phyloP scores from a whole-genome alignment of 2,888 invertebrate species.

The Onthophagus sagittarius region DNA sequence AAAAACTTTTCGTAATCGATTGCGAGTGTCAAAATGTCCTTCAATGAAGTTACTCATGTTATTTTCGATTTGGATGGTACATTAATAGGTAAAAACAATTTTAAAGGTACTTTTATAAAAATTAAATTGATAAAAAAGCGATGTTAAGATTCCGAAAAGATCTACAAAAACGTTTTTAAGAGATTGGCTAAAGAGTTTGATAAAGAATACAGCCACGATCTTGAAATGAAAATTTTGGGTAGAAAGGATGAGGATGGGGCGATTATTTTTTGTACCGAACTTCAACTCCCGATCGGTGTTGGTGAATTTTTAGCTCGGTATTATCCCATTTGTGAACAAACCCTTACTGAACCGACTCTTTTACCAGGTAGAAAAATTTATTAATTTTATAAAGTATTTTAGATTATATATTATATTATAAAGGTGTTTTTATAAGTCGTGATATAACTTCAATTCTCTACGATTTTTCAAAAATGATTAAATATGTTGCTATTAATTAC shows the following conservation, averaged over 20 bases:
- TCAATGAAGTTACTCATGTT: constrained; percentile 61
- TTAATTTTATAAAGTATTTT: too few relatives aligned
- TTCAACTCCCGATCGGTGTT: constrained; percentile 64
- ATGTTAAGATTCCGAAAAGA: constrained; percentile 70
- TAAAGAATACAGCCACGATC: constrained; percentile 72
- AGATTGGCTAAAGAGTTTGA: constrained; percentile 68
- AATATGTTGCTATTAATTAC: too few relatives aligned
- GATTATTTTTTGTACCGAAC: constrained; percentile 62
- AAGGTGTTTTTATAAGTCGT: too few relatives aligned
- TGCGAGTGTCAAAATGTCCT: not conserved
- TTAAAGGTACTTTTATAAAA: not conserved
- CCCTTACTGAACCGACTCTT: constrained; percentile 26
- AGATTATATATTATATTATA: too few relatives aligned
- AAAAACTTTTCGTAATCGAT: too few relatives aligned
- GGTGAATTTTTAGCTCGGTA: constrained; percentile 64
- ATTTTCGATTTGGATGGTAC: constrained; percentile 72
- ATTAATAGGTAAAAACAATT: constrained; percentile 52
- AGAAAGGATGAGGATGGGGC: constrained; percentile 68
- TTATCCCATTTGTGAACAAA: constrained; percentile 51
- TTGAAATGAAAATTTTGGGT: constrained; percentile 76
- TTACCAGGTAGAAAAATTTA: constrained; percentile 33
- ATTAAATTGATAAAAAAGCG: not conserved
- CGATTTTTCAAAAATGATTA: too few relatives aligned
- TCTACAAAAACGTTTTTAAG: constrained; percentile 72
- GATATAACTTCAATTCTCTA: too few relatives aligned